phyloP scores from a whole-genome alignment of 2,113 vertebrate genomes.

The Toxostoma redivivum region DNA sequence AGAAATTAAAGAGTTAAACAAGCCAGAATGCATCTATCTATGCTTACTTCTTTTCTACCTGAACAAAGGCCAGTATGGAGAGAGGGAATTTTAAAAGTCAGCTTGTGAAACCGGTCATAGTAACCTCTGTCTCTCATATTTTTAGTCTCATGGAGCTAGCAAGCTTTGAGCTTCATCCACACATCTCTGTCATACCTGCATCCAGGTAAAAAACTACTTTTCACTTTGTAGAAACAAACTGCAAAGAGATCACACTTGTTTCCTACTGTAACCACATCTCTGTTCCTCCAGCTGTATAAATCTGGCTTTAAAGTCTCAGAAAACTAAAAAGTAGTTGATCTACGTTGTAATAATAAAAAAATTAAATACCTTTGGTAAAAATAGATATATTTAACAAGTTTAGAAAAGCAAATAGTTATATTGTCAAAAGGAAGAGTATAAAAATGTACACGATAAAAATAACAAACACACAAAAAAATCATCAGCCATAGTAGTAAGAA shows the following conservation, averaged over 20 bases:
- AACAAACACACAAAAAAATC: slow-evolving; percentile 65
- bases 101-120: background rate
- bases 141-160: background rate
- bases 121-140: background rate
- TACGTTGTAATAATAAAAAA: slow-evolving; percentile 79
- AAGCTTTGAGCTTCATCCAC: slow-evolving; percentile 5
- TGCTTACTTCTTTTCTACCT: background rate
- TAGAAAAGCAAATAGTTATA: slow-evolving; percentile 82
- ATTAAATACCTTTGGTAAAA: slow-evolving; percentile 92
- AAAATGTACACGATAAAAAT: slow-evolving; percentile 80
- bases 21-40: slow-evolving; percentile 33
- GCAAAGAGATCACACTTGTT: slow-evolving; percentile 47
- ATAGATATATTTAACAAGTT: slow-evolving; percentile 86
- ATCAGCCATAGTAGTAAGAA: slow-evolving; percentile 59
- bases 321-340: slow-evolving; percentile 76
- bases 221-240: slow-evolving; percentile 60
- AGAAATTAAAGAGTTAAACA: slow-evolving; percentile 51
- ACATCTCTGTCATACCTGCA: background rate
- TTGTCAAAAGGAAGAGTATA: slow-evolving; percentile 77
- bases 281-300: slow-evolving; percentile 56
- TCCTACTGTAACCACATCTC: slow-evolving; percentile 52
- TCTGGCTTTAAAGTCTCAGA: slow-evolving; percentile 72
- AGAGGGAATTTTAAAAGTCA: background rate
- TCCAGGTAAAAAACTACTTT: slow-evolving; percentile 36
- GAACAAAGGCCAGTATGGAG: background rate